Conservation (phyloP, 2,888 invertebrate species). For the Eumerus sabulonum region DNA sequence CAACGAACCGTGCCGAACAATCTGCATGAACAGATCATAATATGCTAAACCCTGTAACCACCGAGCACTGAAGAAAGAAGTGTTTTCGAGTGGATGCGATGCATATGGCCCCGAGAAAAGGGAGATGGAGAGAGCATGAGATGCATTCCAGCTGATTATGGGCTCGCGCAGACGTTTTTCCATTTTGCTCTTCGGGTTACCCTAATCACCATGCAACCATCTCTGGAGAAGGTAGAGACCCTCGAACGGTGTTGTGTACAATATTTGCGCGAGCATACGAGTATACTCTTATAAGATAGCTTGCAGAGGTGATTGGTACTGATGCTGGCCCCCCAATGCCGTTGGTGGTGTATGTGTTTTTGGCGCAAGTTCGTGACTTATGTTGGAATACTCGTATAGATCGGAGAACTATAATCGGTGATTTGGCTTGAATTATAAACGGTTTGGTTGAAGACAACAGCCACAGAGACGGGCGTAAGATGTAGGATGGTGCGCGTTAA, state of each 20-base stretch:
- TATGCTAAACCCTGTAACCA: slow-evolving; percentile 42
- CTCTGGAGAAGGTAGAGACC: slow-evolving; percentile 2
- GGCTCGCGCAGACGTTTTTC: no score
- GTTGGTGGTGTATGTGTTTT: no score
- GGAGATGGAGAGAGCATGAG: slow-evolving; percentile 31
- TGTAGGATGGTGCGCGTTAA: slow-evolving; percentile 41
- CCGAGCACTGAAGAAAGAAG: slow-evolving; percentile 30
- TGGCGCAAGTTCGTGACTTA: slow-evolving; percentile 67
- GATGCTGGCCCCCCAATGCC: no score
- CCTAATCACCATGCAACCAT: slow-evolving; percentile 59
- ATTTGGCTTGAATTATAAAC: slow-evolving; percentile 67
- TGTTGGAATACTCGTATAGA: slow-evolving; percentile 67
- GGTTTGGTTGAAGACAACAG: slow-evolving; percentile 25
- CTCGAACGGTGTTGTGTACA: not conserved
- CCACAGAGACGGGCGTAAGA: slow-evolving; percentile 33
- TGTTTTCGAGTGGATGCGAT: not conserved
- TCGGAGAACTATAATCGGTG: slow-evolving; percentile 63
- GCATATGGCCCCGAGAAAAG: slow-evolving; percentile 35
- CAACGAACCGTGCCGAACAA: slow-evolving; percentile 56
- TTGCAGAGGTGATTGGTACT: no score
- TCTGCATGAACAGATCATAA: slow-evolving; percentile 68
- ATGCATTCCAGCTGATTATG: slow-evolving; percentile 67
- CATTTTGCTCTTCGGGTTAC: no score
- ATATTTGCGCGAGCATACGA: no score
- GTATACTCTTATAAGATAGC: no score